Evolutionary conservation across 2,113 vertebrate genomes (phyloP).

Genomic region (Embiotoca jacksoni): DNA sequence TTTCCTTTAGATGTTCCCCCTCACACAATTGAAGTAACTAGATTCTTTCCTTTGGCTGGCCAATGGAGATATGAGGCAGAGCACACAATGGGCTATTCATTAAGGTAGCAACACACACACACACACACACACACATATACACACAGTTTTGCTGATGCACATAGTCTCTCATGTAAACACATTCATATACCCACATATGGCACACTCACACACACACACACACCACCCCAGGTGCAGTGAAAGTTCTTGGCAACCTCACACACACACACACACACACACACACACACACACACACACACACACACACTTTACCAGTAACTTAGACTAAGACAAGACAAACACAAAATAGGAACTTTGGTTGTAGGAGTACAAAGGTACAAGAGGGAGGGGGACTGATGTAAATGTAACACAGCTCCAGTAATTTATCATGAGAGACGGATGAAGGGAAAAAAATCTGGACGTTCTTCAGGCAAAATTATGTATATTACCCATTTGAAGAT

Average conservation of each 20-base stretch:
- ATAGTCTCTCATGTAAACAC: conserved; percentile 29
- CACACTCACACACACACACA: conserved; percentile 20
- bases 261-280: conserved; percentile 19
- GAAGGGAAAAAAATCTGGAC: conserved; percentile 42
- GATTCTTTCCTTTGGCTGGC: conserved; percentile 79
- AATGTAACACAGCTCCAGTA: conserved; percentile 76
- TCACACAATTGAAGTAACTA: conserved; percentile 84
- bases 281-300: conserved; percentile 10
- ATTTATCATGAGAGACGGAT: conserved; percentile 67
- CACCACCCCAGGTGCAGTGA: conserved; percentile 75
- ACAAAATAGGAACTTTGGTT: conserved; percentile 64
- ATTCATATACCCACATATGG: conserved; percentile 1
- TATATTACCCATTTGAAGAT: conserved; percentile 65
- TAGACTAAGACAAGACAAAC: conserved; percentile 36
- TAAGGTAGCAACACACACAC: conserved; percentile 48
- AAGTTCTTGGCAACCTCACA: conserved; percentile 49
- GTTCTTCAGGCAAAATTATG: conserved; percentile 54
- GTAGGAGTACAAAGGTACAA: conserved; percentile 77
- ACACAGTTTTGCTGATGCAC: background rate
- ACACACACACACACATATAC: conserved; percentile 26
- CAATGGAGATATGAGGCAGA: conserved; percentile 76
- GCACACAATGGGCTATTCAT: conserved; percentile 78
- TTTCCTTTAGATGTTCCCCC: conserved; percentile 84
- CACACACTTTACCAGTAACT: conserved; percentile 38
- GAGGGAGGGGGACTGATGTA: conserved; percentile 70